Conservation (phyloP, 2,113 vertebrate species). For the Burhinus bistriatus region DNA sequence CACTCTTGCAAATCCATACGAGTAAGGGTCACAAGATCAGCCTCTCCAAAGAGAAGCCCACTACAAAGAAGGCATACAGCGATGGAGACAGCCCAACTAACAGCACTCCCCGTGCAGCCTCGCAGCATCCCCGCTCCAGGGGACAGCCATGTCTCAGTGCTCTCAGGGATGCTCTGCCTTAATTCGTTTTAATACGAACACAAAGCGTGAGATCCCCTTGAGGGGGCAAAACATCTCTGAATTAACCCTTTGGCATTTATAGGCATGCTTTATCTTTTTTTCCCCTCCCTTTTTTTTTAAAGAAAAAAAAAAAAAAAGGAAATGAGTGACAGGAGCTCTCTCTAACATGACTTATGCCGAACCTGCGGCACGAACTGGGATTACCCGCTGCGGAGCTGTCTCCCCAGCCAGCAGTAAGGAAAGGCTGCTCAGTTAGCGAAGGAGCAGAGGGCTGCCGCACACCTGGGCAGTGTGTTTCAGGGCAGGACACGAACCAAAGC, state of each 20-base stretch:
- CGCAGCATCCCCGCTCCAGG: neutral
- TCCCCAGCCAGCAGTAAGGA: neutral
- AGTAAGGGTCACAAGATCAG: neutral
- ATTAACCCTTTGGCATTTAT: neutral
- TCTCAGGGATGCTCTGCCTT: neutral
- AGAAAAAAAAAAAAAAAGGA: neutral
- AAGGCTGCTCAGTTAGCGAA: neutral
- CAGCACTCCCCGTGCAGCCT: neutral
- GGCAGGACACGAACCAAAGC: neutral
- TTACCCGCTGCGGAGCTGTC: neutral
- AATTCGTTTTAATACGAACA: neutral
- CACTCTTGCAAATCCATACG: neutral
- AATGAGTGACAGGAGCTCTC: neutral
- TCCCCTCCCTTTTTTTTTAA: neutral
- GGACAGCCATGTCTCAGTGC: neutral
- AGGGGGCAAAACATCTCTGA: neutral
- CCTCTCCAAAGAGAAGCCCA: neutral
- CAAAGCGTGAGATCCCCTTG: neutral
- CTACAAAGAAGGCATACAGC: neutral
- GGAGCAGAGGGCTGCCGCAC: neutral
- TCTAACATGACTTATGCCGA: neutral
- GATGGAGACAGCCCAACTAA: neutral
- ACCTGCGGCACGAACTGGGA: neutral
- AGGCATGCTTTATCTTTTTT: neutral
- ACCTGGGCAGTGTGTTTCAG: neutral